Percentiles rank a stretch among this genome's conserved stretches.
phyloP scores from a whole-genome alignment of 2,113 vertebrate species.

The Cochlearius cochlearius region DNA sequence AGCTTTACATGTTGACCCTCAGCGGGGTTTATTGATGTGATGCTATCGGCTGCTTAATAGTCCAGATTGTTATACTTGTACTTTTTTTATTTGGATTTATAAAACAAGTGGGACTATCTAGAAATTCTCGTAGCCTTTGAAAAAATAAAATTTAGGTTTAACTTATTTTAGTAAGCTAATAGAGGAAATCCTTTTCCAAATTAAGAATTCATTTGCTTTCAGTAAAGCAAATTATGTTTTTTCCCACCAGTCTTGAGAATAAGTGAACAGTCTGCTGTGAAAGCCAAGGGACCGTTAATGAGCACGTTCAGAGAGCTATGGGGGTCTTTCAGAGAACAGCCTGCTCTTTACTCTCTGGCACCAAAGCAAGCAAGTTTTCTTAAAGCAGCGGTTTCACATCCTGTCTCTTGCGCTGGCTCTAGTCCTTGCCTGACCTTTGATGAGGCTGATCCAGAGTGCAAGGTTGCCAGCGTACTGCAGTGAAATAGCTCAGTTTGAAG shows the following conservation, averaged over 20 bases:
- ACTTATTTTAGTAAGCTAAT: background rate
- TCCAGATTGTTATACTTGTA: background rate
- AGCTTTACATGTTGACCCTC: background rate
- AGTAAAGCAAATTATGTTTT: background rate
- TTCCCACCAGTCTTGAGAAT: background rate
- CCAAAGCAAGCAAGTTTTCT: too few relatives aligned
- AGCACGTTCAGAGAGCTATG: background rate
- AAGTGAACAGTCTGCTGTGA: background rate
- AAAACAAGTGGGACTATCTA: background rate
- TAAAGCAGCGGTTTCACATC: background rate
- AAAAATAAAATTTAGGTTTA: background rate
- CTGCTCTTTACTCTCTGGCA: too few relatives aligned
- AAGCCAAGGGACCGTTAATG: background rate
- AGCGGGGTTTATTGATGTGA: background rate
- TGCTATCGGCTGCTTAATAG: background rate
- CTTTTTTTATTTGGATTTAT: background rate
- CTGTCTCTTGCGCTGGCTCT: background rate
- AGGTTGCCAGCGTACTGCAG: background rate
- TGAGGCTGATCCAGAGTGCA: background rate
- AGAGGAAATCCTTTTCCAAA: background rate
- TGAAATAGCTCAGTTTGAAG: background rate
- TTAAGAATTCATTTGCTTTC: background rate
- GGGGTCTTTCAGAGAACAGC: background rate
- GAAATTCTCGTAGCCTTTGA: background rate
- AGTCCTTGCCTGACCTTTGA: background rate